Percentiles rank a stretch among this genome's conserved stretches.
Evolutionary conservation across 2,888 invertebrate species (phyloP).

Genomic region (Tachystola acroxantha): DNA sequence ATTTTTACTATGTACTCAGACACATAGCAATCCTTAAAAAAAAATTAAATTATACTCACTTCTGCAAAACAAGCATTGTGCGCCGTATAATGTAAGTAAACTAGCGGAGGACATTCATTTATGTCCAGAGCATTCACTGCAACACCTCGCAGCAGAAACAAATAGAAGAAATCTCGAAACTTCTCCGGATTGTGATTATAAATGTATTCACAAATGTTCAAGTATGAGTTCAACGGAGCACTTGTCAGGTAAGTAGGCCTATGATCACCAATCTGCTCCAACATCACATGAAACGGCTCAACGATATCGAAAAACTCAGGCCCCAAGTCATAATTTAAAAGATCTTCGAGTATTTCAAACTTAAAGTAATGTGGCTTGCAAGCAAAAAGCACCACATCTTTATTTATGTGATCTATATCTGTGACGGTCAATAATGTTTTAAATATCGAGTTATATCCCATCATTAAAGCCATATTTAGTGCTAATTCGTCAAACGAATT

Average conservation of each 20-base stretch:
- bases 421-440: slow-evolving; percentile 45
- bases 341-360: slow-evolving; percentile 52
- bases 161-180: slow-evolving; percentile 54
- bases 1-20: too few relatives aligned
- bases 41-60: slow-evolving; percentile 35
- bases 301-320: slow-evolving; percentile 57
- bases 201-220: slow-evolving; percentile 65
- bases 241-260: slow-evolving; percentile 42
- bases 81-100: slow-evolving; percentile 55
- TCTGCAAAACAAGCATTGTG: slow-evolving; percentile 49
- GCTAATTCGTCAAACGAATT: slow-evolving; percentile 48
- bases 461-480: slow-evolving; percentile 49
- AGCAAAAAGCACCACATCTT: slow-evolving; percentile 49
- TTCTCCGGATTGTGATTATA: slow-evolving; percentile 47
- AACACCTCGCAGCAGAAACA: slow-evolving; percentile 59
- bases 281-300: slow-evolving; percentile 41
- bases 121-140: slow-evolving; percentile 49
- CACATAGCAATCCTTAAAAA: too few relatives aligned
- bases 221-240: slow-evolving; percentile 57
- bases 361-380: slow-evolving; percentile 66
- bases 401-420: slow-evolving; percentile 39
- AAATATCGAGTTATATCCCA: slow-evolving; percentile 46
- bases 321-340: slow-evolving; percentile 55
- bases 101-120: slow-evolving; percentile 65
- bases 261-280: slow-evolving; percentile 41